Percentiles rank a stretch among this genome's conserved stretches.
These are phyloP conservation scores for Dolichotis patagonum DNA, from an alignment of 2,113 vertebrate species.

Conservation along the genomic window DNA sequence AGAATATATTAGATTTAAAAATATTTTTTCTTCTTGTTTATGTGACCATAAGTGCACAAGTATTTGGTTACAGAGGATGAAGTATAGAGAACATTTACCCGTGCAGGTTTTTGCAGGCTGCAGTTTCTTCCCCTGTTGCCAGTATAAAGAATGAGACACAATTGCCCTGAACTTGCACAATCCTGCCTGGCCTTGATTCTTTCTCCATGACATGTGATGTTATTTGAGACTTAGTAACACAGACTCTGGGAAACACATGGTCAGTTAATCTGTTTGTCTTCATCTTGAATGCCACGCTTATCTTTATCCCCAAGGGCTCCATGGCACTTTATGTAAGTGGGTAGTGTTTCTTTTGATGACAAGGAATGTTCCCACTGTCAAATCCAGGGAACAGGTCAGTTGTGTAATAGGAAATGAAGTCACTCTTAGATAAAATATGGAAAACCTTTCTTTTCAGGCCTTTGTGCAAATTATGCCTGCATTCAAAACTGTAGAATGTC, in stretches of 20 bases:
- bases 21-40: neutral
- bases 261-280: neutral
- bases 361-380: neutral
- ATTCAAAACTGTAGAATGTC: neutral
- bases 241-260: neutral
- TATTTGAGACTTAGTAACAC: neutral
- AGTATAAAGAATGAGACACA: conserved; percentile 1
- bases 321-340: neutral
- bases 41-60: neutral
- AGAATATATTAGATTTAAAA: neutral
- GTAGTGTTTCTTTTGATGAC: neutral
- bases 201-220: neutral
- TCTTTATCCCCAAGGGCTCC: neutral
- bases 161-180: neutral
- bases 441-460: neutral
- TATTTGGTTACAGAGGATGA: neutral
- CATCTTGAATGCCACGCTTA: neutral
- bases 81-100: neutral
- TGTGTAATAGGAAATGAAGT: neutral
- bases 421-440: neutral
- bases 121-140: conserved; percentile 2
- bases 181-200: neutral
- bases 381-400: neutral
- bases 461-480: neutral
- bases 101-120: neutral